Percentiles rank a stretch among this genome's conserved stretches.
Evolutionary conservation across 2,797 vertebrate species (phyloP).

Genomic region (Novumbra hubbsi): DNA sequence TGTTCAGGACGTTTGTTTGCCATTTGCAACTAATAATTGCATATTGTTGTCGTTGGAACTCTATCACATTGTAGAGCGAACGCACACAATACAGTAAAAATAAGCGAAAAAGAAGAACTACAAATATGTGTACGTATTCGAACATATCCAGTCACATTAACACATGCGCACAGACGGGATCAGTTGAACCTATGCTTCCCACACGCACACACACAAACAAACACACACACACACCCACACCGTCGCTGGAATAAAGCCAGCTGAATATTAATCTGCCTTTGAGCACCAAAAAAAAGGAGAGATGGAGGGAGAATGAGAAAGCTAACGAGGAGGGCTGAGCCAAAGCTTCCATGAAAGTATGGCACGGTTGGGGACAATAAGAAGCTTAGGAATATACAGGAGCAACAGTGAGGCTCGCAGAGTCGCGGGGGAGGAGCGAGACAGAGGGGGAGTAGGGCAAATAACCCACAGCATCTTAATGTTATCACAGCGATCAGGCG

Average conservation of each 20-base stretch:
- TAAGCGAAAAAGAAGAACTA: no score
- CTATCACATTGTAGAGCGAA: no score
- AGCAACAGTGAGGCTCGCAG: slow-evolving; percentile 48
- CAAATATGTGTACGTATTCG: not conserved
- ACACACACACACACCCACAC: not conserved
- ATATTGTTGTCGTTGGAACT: no score
- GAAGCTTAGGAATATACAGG: slow-evolving; percentile 66
- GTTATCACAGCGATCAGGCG: slow-evolving; percentile 70
- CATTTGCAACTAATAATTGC: no score
- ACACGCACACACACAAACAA: not conserved
- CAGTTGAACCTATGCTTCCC: not conserved
- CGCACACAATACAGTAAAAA: not conserved
- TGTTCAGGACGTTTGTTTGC: not conserved
- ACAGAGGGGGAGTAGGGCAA: slow-evolving; percentile 56
- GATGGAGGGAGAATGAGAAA: slow-evolving; percentile 33
- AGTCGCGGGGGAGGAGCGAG: slow-evolving; percentile 25
- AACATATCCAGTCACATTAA: not conserved
- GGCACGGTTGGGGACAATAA: slow-evolving; percentile 58
- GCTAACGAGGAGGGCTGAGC: slow-evolving; percentile 34
- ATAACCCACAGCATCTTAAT: slow-evolving; percentile 71
- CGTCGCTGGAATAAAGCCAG: not conserved
- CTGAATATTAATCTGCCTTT: slow-evolving; percentile 41
- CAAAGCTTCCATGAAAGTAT: slow-evolving; percentile 57
- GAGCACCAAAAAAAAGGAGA: slow-evolving; percentile 43
- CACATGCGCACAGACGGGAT: not conserved